Evolutionary conservation across 2,113 vertebrate species (phyloP), one percentile per base, ranked within the genome.

Genomic region (Amphiprion percula): DNA sequence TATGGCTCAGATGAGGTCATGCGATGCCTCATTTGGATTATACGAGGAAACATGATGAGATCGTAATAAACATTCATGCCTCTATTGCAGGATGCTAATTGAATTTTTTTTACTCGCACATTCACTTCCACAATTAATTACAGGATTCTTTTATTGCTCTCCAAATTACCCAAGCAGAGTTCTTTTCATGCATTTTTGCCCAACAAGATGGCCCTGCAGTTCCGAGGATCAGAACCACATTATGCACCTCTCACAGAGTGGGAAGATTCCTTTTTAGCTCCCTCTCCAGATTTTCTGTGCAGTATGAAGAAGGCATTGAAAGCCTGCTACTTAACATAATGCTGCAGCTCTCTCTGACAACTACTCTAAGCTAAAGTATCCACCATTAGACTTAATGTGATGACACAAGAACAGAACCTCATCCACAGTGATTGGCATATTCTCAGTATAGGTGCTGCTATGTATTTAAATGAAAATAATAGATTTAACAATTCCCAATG

Each of bases 11-110:
- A 33, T n/a, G 0, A 4, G 12, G 3, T 37, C 28, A 58, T 24
- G 28, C 7, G 10, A 69, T 19, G 53, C 39, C 53, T 69, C 17
- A 47, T 60, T 70, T 59, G 55, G 26, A 44, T 44, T 68, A 16
- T 16, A 39, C 17, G 4, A 41, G 3, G 24, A 10, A 15, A 28
- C 17, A 21, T 11, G 12, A 41, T n/a, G 26, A 11, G 16, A 21
- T 46, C 8, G 37, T 52, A 39, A 58, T 9, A 26, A 56, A 17
- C 11, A 16, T 6, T 24, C 10, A 23, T 10, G n/a, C 30, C 12
- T 44, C 2, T 15, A 44, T 44, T 14, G 41, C 41, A 44, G 41
- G 41, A 44, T 44, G 41, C 14, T 44, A 16, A 15, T 54, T 9
- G 7, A 2, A 19, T n/a, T 21, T 33, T 21, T 66, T 53, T 37